These are phyloP conservation scores for Himalopsyche anomala DNA, from an alignment of 2,888 invertebrate species.

Conservation along the genomic window DNA sequence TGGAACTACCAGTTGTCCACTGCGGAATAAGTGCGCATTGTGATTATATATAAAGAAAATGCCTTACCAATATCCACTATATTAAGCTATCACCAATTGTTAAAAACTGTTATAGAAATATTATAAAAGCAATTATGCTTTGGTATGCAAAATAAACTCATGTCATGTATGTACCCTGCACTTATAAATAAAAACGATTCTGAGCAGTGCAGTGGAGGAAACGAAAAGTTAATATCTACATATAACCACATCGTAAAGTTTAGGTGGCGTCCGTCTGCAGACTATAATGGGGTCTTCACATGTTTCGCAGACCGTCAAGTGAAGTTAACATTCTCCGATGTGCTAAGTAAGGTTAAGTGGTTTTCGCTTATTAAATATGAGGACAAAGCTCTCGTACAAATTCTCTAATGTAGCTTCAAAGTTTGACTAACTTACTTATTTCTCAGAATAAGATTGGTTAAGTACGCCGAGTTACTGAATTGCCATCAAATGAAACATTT, in stretches of 20 bases:
- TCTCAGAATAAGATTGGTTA: not conserved
- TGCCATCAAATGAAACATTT: too few species aligned
- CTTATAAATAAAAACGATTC: not conserved
- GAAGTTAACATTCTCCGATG: slow-evolving; percentile 13
- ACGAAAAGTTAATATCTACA: not conserved
- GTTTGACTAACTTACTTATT: not conserved
- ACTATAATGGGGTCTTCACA: slow-evolving; percentile 20
- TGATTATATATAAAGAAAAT: too few species aligned
- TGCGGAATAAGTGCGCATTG: too few species aligned
- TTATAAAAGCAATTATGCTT: too few species aligned
- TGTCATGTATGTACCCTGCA: too few species aligned
- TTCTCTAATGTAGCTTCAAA: slow-evolving; percentile 9
- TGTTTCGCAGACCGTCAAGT: slow-evolving; percentile 19
- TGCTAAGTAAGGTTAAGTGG: slow-evolving; percentile 35
- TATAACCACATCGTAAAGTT: not conserved
- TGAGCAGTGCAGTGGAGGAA: not conserved
- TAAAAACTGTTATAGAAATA: too few species aligned
- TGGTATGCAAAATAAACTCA: too few species aligned
- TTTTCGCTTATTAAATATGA: slow-evolving; percentile 28
- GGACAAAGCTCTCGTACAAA: slow-evolving; percentile 38
- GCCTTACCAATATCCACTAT: too few species aligned
- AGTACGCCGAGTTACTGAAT: too few species aligned
- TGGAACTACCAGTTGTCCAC: too few species aligned
- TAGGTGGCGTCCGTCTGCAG: slow-evolving; percentile 7
- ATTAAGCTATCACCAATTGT: too few species aligned